Percentiles rank a stretch among this genome's conserved stretches.
Conservation (phyloP, 2,113 vertebrate genomes). For the Cinclus cinclus region DNA sequence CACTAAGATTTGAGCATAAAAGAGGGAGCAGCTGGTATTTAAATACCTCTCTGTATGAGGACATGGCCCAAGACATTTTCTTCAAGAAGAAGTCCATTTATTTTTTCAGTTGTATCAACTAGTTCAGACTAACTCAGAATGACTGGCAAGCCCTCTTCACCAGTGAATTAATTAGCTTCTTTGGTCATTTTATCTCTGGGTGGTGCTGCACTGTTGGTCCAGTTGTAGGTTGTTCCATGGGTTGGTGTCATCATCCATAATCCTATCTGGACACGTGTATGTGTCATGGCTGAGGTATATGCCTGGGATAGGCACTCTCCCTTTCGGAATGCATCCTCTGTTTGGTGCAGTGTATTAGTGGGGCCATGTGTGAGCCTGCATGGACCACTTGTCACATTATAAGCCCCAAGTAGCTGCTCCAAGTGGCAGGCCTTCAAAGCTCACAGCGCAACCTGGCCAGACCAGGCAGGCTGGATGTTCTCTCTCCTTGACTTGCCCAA, state of each 20-base stretch:
- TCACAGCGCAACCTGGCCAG: neutral
- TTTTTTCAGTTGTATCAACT: neutral
- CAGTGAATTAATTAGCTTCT: neutral
- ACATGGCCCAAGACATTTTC: neutral
- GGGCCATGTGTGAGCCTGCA: neutral
- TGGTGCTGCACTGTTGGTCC: neutral
- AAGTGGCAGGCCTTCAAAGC: neutral
- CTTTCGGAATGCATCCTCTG: neutral
- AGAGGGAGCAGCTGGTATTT: neutral
- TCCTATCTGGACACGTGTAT: rapidly evolving
- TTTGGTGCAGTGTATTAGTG: neutral
- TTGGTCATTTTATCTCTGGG: neutral
- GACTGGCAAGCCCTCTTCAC: neutral
- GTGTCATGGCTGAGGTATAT: neutral
- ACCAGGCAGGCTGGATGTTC: neutral
- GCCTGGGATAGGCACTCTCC: neutral
- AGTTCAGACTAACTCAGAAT: neutral
- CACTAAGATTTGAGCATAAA: neutral
- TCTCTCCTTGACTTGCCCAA: neutral
- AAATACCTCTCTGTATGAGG: neutral
- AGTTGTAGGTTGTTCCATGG: neutral
- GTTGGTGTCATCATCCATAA: neutral
- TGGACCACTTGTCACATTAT: neutral
- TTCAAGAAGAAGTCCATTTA: neutral
- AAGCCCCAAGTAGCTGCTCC: neutral